Evolutionary conservation across 2,113 vertebrate genomes (phyloP).

Genomic region (Clupea harengus): DNA sequence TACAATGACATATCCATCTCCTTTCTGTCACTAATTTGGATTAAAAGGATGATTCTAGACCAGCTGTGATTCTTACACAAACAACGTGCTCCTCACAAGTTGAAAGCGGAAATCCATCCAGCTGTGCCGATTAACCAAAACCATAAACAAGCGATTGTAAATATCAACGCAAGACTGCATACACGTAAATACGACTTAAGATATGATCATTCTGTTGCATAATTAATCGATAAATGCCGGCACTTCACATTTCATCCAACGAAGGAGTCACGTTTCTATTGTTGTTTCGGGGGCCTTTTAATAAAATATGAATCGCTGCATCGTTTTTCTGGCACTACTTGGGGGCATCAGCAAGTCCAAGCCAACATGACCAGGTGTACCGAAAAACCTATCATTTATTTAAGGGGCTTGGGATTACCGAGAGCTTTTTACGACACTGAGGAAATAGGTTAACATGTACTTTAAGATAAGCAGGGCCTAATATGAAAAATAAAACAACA

Average conservation of each 20-base stretch:
- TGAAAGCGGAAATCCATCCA: background rate
- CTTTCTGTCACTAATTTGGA: background rate
- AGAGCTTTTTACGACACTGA: conserved; percentile 2
- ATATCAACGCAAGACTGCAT: background rate
- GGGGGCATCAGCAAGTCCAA: conserved; percentile 38
- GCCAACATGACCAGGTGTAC: conserved; percentile 63
- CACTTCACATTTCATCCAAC: conserved; percentile 48
- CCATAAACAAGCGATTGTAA: background rate
- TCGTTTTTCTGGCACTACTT: conserved; percentile 47
- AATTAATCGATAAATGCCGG: conserved; percentile 56
- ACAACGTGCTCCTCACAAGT: background rate
- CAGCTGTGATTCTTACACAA: background rate
- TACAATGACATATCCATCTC: no score
- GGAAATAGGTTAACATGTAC: conserved; percentile 16
- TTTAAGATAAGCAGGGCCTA: conserved; percentile 1
- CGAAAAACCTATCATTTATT: conserved; percentile 63
- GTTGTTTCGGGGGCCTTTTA: conserved; percentile 43
- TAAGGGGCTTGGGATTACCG: conserved; percentile 35
- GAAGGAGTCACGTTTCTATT: conserved; percentile 50
- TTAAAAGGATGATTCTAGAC: background rate
- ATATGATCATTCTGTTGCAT: conserved; percentile 47
- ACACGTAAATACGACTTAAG: conserved; percentile 20
- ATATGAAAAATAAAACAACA: background rate
- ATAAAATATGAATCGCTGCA: conserved; percentile 62
- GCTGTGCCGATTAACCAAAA: background rate